Base-by-base conservation (phyloP, 1,140 invertebrate species). In the Diorhabda carinulata region DNA sequence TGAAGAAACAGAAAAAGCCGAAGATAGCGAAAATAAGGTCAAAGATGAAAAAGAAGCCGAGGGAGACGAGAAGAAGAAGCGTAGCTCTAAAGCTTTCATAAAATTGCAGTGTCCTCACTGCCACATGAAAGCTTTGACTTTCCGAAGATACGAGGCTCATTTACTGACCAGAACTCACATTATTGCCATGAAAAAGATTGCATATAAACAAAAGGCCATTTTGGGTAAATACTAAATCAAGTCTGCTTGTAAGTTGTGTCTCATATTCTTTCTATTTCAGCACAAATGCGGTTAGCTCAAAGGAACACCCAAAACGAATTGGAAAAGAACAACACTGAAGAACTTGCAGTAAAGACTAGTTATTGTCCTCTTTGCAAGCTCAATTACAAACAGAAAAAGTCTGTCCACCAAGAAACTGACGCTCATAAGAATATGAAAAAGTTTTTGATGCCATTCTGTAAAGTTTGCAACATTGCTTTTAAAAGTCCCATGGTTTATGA, bases 401-500 rank as follows among this genome's bases (percentile, higher is more conserved):
- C 87, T 62, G 86, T 89, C 57, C 92, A 94, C 83, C 88, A 91
- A 74, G 81, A 86, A 47, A 92, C 90, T 5, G 87, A 91, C 68
- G 87, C 89, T 4, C 92, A 93, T 81, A 86, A 90, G 77, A 89
- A 89, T 73, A 92, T 93, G 84, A 91, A 91, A 78, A 87, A 90
- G 75, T 92, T 93, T 80, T 81, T 93, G n/a, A 88, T 90, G 82
- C 91, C 91, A 1, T 90, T 88, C 76, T 93, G 91, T 74, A 88
- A 88, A 72, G 83, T 88, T 52, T 91, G 89, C 78, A 87, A 87
- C 41, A 81, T 91, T 64, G 86, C 87, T 9, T 92, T 92, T 80
- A 89, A 90, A 66, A 91, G 90, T 68, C 90, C 91, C 5, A 93
- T 92, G 90, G 82, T 90, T 3, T 93, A 91, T 78, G 91, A 93